Evolutionary conservation across 2,797 vertebrate species (phyloP).

Genomic region (Sebastes nivosus): DNA sequence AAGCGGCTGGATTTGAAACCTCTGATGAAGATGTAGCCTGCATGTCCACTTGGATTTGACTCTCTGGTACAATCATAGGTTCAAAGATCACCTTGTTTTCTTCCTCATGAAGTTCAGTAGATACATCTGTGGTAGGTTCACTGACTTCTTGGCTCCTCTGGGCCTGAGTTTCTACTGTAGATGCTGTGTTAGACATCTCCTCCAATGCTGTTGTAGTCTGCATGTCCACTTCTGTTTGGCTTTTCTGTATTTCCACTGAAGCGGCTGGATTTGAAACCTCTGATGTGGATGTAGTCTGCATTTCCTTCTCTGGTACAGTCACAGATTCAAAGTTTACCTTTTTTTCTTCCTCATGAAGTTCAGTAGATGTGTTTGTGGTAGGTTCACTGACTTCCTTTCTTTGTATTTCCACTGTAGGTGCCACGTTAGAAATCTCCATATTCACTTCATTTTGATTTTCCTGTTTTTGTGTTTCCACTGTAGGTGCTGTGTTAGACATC

Average conservation of each 20-base stretch:
- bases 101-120: neutral
- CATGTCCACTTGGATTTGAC: neutral
- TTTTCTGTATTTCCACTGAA: neutral
- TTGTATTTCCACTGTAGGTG: constrained; percentile 10
- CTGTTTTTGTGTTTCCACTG: constrained; percentile 9
- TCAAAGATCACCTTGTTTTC: neutral
- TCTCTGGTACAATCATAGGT: fast-evolving
- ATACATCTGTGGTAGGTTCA: neutral
- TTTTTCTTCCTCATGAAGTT: neutral
- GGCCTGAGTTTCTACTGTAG: neutral
- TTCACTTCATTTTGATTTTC: neutral
- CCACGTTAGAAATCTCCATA: neutral
- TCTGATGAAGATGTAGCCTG: neutral
- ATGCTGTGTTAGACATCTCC: neutral
- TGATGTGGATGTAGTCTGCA: neutral
- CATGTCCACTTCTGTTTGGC: neutral
- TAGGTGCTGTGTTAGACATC: neutral
- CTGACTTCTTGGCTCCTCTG: neutral
- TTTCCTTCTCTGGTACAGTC: neutral
- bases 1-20: too few relatives aligned
- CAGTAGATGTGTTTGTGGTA: neutral
- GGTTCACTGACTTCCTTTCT: constrained; percentile 17
- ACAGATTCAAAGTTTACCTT: neutral
- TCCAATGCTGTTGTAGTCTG: neutral
- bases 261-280: neutral